Evolutionary conservation across 1,140 invertebrate species (phyloP).

Genomic region (Meloidogyne floridensis): DNA sequence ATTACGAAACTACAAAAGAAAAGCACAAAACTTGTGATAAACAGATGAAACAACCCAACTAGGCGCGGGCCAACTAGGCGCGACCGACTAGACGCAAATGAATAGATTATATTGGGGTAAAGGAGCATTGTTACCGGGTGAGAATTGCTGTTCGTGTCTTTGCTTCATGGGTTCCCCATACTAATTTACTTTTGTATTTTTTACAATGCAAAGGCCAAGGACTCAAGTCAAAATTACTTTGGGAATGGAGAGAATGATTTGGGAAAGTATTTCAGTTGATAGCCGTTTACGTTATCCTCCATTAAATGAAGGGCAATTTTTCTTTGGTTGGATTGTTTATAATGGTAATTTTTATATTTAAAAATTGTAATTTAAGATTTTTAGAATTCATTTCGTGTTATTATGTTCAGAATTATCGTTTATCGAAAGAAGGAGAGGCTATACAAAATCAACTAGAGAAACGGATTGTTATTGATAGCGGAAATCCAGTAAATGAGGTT

Average conservation of each 20-base stretch:
- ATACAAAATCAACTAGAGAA: not conserved
- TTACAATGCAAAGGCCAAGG: not conserved
- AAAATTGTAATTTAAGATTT: not conserved
- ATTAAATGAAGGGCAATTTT: conserved; percentile 2
- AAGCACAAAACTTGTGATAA: too few species aligned
- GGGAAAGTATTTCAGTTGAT: not conserved
- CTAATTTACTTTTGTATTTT: conserved; percentile 61
- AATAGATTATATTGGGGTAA: too few species aligned
- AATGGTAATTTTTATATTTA: not conserved
- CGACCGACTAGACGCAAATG: too few species aligned
- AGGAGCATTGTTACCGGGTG: conserved; percentile 61
- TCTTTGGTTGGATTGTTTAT: not conserved
- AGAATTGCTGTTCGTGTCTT: conserved; percentile 62
- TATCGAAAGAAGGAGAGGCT: not conserved
- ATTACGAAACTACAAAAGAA: too few species aligned
- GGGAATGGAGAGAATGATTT: conserved; percentile 1
- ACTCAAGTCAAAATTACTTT: conserved; percentile 4
- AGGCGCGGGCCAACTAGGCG: too few species aligned
- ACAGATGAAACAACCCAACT: too few species aligned
- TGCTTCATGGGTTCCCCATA: conserved; percentile 58
- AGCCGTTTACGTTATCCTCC: not conserved
- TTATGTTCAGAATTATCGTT: not conserved
- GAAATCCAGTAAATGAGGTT: not conserved
- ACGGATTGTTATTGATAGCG: not conserved
- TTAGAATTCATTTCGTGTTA: not conserved